Conservation (phyloP, 2,888 invertebrate genomes). For the Furcula furcula region DNA sequence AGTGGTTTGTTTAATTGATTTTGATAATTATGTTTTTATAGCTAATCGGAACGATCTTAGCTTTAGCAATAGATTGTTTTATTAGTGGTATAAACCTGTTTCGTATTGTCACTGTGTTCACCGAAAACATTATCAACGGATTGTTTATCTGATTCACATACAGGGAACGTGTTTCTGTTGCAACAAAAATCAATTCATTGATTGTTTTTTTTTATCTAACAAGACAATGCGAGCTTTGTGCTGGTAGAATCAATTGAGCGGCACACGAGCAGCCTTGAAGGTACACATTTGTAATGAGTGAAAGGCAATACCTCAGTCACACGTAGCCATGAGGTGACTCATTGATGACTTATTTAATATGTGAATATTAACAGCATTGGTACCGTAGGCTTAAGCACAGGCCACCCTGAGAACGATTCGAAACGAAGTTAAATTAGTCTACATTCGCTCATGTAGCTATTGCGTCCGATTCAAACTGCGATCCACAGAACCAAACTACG, state of each 20-base stretch:
- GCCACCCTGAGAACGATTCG: no score
- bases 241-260: constrained; percentile 52
- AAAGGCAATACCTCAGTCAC: constrained; percentile 60
- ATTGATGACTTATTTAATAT: constrained; percentile 51
- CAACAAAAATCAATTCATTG: constrained; percentile 10
- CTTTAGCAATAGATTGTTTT: no score
- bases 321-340: constrained; percentile 57
- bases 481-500: no score
- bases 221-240: constrained; percentile 53
- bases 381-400: constrained; percentile 6
- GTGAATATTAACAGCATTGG: constrained; percentile 19
- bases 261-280: constrained; percentile 65
- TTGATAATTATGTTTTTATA: no score
- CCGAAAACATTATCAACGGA: not conserved
- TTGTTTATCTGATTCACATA: constrained; percentile 6
- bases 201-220: constrained; percentile 26
- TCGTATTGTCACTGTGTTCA: no score
- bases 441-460: no score
- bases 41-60: no score
- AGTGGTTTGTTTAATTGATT: no score
- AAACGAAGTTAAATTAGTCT: no score
- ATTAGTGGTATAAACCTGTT: no score
- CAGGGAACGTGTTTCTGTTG: constrained; percentile 5
- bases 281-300: constrained; percentile 69
- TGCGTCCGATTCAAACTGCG: no score